These are phyloP conservation scores for Liopterus haemorrhoidalis DNA, from an alignment of 2,888 invertebrate genomes.

Conservation along the genomic window DNA sequence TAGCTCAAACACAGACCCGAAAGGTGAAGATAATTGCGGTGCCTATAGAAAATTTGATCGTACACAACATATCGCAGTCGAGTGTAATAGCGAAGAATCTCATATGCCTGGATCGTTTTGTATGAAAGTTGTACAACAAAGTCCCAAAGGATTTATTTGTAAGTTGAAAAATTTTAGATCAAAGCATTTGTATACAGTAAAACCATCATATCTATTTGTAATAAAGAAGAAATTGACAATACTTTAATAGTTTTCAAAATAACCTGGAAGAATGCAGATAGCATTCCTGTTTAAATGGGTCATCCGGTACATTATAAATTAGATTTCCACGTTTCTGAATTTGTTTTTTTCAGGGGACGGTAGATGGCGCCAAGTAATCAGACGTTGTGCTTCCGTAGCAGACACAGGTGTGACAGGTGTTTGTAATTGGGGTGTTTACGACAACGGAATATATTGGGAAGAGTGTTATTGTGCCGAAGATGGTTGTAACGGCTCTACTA, in stretches of 20 bases:
- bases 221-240: no score
- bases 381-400: slow-evolving; percentile 83
- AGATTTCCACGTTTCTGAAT: no score
- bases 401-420: slow-evolving; percentile 91
- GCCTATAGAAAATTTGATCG: slow-evolving; percentile 81
- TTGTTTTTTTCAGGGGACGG: slow-evolving; percentile 75
- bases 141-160: slow-evolving; percentile 92
- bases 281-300: no score
- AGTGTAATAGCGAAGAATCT: slow-evolving; percentile 91
- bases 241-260: no score
- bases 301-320: no score
- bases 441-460: slow-evolving; percentile 94
- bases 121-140: slow-evolving; percentile 89
- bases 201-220: no score
- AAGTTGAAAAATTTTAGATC: no score
- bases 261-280: no score
- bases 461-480: slow-evolving; percentile 93
- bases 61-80: slow-evolving; percentile 79
- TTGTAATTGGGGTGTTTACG: slow-evolving; percentile 93
- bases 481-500: slow-evolving; percentile 65
- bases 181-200: no score
- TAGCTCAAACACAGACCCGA: slow-evolving; percentile 75
- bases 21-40: slow-evolving; percentile 82
- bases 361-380: slow-evolving; percentile 84
- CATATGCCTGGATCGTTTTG: slow-evolving; percentile 94